These are phyloP conservation scores for Fabriciana adippe DNA, from an alignment of 2,888 invertebrate genomes.

Conservation along the genomic window DNA sequence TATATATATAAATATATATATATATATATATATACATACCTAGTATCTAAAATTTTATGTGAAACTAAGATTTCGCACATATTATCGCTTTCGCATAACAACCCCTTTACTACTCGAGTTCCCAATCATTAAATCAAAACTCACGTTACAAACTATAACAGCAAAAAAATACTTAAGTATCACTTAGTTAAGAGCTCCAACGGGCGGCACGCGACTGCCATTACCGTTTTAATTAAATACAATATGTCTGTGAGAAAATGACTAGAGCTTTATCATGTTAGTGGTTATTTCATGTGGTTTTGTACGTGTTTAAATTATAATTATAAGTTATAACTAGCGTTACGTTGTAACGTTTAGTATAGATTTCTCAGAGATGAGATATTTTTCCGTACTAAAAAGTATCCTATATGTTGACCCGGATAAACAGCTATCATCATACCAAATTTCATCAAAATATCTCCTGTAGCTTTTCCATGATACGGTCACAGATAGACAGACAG, in stretches of 20 bases:
- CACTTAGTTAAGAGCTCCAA: conserved; percentile 40
- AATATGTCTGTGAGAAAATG: conserved; percentile 55
- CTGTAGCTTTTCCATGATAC: too few species aligned
- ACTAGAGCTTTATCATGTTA: conserved; percentile 1
- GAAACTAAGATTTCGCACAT: not conserved
- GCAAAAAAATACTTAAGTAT: conserved; percentile 35
- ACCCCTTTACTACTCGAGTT: conserved; percentile 15
- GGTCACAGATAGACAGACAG: too few species aligned
- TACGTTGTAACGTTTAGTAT: too few species aligned
- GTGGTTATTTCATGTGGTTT: not conserved
- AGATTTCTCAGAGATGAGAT: too few species aligned
- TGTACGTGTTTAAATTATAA: not conserved
- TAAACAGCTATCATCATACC: too few species aligned
- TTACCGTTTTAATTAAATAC: conserved; percentile 63
- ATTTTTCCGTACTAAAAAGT: too few species aligned
- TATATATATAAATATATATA: too few species aligned
- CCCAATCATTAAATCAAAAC: conserved; percentile 34
- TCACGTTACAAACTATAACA: conserved; percentile 31
- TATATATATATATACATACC: too few species aligned
- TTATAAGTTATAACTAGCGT: too few species aligned
- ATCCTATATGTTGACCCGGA: too few species aligned
- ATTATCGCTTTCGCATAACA: not conserved
- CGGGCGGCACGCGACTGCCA: conserved; percentile 56
- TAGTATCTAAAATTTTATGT: too few species aligned
- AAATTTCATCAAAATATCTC: too few species aligned